These are phyloP conservation scores for Enteromius unitaeniatus DNA, from an alignment of 2,797 vertebrate genomes.

Conservation along the genomic window DNA sequence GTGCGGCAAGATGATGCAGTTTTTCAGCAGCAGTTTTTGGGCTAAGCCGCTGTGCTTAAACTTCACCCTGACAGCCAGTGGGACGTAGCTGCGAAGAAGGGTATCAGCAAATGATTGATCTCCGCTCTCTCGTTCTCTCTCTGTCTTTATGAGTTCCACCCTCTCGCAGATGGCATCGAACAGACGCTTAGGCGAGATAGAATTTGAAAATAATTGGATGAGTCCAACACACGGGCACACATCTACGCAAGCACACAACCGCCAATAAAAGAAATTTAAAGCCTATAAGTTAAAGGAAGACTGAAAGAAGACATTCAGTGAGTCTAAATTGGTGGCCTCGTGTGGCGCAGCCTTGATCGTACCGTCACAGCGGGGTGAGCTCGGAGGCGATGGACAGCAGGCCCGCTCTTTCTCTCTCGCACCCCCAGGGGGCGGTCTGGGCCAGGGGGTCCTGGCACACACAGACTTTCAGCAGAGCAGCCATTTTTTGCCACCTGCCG, in stretches of 20 bases:
- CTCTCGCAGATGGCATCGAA: slow-evolving; percentile 75
- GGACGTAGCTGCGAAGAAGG: slow-evolving; percentile 67
- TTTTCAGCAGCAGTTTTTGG: slow-evolving; percentile 59
- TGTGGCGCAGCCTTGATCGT: slow-evolving; percentile 70
- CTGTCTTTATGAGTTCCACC: slow-evolving; percentile 67
- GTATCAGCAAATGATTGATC: slow-evolving; percentile 23
- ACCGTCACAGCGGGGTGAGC: slow-evolving; percentile 68
- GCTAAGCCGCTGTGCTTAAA: slow-evolving; percentile 30
- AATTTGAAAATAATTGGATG: slow-evolving; percentile 77
- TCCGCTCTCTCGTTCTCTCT: slow-evolving; percentile 20
- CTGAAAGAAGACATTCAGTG: slow-evolving; percentile 36
- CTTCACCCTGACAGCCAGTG: slow-evolving; percentile 28
- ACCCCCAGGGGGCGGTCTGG: slow-evolving; percentile 2
- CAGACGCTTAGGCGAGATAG: slow-evolving; percentile 74
- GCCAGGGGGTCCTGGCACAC: slow-evolving; percentile 34
- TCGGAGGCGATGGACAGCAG: slow-evolving; percentile 36
- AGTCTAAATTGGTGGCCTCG: slow-evolving; percentile 72
- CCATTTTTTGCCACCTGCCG: slow-evolving; percentile 18
- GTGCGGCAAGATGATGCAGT: slow-evolving; percentile 44
- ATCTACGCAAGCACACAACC: slow-evolving; percentile 53
- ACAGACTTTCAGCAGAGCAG: slow-evolving; percentile 25
- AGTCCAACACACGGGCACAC: slow-evolving; percentile 56
- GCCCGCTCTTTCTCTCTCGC: slow-evolving; percentile 2
- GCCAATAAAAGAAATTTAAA: slow-evolving; percentile 54
- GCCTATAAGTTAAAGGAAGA: slow-evolving; percentile 54